Evolutionary conservation across 2,888 invertebrate species (phyloP).

Genomic region (Pseudococcus jackbeardsleyi): DNA sequence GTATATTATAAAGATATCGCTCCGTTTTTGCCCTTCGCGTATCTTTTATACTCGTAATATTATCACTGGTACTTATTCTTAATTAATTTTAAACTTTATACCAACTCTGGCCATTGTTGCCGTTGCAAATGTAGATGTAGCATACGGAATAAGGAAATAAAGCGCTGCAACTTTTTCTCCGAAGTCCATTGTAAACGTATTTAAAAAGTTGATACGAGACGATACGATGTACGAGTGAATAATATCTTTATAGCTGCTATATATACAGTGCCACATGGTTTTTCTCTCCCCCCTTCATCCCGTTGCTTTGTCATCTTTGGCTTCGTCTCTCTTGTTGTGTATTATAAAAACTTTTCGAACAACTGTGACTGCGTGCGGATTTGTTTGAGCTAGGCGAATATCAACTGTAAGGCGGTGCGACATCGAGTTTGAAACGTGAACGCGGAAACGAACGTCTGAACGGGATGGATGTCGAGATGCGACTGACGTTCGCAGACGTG

Average conservation of each 20-base stretch:
- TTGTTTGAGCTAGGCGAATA: not conserved
- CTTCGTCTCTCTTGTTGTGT: not conserved
- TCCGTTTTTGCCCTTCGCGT: not conserved
- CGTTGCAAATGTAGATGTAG: not conserved
- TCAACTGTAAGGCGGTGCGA: not conserved
- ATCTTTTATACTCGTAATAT: slow-evolving; percentile 37
- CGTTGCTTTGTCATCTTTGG: not conserved
- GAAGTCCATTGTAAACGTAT: slow-evolving; percentile 38
- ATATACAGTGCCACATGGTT: not conserved
- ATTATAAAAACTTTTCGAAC: slow-evolving; percentile 3
- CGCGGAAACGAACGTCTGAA: slow-evolving; percentile 1
- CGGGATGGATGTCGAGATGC: not conserved
- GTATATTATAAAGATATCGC: slow-evolving; percentile 44
- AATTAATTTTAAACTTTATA: slow-evolving; percentile 40
- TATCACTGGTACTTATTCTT: slow-evolving; percentile 43
- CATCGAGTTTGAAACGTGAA: not conserved
- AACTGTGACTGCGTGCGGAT: slow-evolving; percentile 10
- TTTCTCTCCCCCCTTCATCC: not conserved
- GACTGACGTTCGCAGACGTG: not conserved
- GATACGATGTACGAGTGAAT: not conserved
- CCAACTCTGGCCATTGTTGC: slow-evolving; percentile 22
- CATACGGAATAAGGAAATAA: slow-evolving; percentile 16
- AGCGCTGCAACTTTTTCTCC: slow-evolving; percentile 4
- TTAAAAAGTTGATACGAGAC: slow-evolving; percentile 33
- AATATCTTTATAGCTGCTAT: not conserved